Evolutionary conservation across 53 echinoderm and acorn worm species (phyloP).

Genomic region (Paracentrotus lividus): DNA sequence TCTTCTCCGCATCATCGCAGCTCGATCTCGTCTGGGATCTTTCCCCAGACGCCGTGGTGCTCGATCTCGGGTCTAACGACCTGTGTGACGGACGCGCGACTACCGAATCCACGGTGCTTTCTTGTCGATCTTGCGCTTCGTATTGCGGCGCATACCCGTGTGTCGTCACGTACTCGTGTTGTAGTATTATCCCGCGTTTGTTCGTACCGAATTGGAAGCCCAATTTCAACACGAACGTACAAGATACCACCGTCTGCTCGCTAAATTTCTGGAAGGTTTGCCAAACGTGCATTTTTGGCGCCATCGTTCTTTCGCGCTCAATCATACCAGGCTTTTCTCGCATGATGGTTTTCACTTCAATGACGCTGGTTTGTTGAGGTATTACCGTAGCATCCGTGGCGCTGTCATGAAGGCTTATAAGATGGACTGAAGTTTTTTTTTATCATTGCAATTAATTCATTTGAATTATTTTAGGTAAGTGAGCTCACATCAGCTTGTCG

Average conservation of each 20-base stretch:
- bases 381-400: slow-evolving; percentile 57
- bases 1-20: slow-evolving; percentile 49
- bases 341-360: slow-evolving; percentile 57
- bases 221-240: slow-evolving; percentile 43
- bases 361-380: slow-evolving; percentile 57
- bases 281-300: slow-evolving; percentile 63
- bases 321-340: too few relatives aligned
- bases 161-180: slow-evolving; percentile 52
- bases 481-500: neutral
- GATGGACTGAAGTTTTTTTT: neutral
- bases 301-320: slow-evolving; percentile 53
- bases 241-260: slow-evolving; percentile 39
- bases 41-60: slow-evolving; percentile 64
- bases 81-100: slow-evolving; percentile 45
- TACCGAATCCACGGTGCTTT: slow-evolving; percentile 13
- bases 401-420: slow-evolving; percentile 64
- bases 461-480: neutral
- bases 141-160: slow-evolving; percentile 22
- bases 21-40: slow-evolving; percentile 63
- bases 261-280: slow-evolving; percentile 40
- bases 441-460: neutral
- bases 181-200: slow-evolving; percentile 52
- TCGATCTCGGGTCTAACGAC: slow-evolving; percentile 72
- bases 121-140: slow-evolving; percentile 58
- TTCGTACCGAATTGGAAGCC: slow-evolving; percentile 55